Percentiles rank a stretch among this genome's conserved stretches.
Evolutionary conservation across 2,113 vertebrate species (phyloP).

Genomic region (Hirundichthys speculiger): DNA sequence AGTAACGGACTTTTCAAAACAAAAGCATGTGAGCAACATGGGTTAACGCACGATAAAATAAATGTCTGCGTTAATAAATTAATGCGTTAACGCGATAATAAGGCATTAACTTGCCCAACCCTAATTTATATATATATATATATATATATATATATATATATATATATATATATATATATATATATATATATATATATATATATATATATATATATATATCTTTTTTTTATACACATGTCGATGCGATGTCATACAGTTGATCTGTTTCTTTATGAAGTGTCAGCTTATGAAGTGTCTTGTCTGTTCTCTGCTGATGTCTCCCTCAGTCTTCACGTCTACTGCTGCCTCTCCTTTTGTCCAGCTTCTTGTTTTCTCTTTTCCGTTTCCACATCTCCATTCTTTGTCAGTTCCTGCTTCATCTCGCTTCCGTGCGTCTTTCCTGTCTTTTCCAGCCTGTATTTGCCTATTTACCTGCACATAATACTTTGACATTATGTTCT

Average conservation of each 20-base stretch:
- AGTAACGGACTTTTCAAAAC: too few species aligned
- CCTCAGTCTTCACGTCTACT: constrained; percentile 10
- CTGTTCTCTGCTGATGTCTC: constrained; percentile 9
- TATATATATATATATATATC: too few species aligned
- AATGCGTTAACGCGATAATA: too few species aligned
- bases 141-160: too few species aligned
- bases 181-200: too few species aligned
- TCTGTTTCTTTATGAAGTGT: background rate
- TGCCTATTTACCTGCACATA: background rate
- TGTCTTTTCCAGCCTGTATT: background rate
- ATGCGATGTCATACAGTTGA: constrained; percentile 23
- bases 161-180: too few species aligned
- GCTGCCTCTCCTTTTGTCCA: background rate
- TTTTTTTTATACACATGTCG: too few species aligned
- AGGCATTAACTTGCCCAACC: too few species aligned
- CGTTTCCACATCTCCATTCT: background rate
- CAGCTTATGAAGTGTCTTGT: constrained; percentile 26
- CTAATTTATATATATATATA: too few species aligned
- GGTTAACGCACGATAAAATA: too few species aligned
- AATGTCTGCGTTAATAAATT: too few species aligned
- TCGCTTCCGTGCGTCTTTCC: background rate
- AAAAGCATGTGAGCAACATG: too few species aligned
- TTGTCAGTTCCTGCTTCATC: constrained; percentile 9
- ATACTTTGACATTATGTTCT: background rate
- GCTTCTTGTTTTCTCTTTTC: background rate